phyloP scores from a whole-genome alignment of 2,113 vertebrate genomes.

The Clarias batrachus region DNA sequence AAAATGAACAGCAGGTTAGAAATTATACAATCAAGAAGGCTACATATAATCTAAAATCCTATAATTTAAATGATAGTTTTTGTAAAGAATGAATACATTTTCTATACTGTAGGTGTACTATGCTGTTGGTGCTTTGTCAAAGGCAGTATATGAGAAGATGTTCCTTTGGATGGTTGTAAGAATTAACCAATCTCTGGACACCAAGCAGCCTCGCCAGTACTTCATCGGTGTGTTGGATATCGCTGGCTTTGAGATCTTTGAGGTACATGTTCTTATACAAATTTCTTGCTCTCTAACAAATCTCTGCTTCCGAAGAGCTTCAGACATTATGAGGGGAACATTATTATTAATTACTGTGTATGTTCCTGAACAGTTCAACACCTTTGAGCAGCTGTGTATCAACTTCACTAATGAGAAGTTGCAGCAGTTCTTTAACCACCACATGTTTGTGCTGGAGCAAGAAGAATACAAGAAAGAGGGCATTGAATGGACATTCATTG shows the following conservation, averaged over 20 bases:
- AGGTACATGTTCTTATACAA: constrained; percentile 56
- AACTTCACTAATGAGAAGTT: constrained; percentile 90
- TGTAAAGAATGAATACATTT: neutral
- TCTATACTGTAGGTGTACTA: constrained; percentile 62
- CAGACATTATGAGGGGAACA: neutral
- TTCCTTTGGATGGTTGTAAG: constrained; percentile 78
- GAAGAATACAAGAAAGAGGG: constrained; percentile 78
- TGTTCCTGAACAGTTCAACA: constrained; percentile 64
- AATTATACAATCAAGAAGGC: neutral
- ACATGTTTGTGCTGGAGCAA: constrained; percentile 85
- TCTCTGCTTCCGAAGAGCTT: neutral
- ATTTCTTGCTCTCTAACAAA: neutral
- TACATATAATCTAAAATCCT: neutral
- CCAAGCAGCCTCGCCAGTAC: constrained; percentile 73
- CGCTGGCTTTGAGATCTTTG: constrained; percentile 77
- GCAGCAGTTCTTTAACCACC: constrained; percentile 87
- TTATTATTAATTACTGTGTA: neutral
- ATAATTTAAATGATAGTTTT: neutral
- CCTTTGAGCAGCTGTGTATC: constrained; percentile 87
- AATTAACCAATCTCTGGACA: constrained; percentile 75
- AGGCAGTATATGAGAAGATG: constrained; percentile 78
- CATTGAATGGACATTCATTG: constrained; percentile 78
- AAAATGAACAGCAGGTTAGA: constrained; percentile 52
- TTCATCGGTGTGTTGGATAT: constrained; percentile 77
- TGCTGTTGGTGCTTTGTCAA: constrained; percentile 69